Conservation (phyloP, 2,797 vertebrate genomes). For the Channa striata region DNA sequence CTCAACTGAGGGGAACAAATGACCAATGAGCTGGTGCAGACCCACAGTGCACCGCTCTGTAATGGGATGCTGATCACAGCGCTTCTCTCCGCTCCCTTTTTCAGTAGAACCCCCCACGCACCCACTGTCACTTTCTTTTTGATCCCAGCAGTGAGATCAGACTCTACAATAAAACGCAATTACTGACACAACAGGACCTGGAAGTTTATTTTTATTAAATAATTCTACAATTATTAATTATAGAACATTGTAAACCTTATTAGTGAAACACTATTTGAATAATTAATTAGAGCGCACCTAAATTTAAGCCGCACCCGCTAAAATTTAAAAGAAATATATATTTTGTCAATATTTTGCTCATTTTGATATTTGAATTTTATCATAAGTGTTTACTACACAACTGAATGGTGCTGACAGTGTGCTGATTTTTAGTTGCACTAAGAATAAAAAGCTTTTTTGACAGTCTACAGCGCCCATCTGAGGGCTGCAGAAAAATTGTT, state of each 20-base stretch:
- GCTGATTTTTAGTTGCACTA: too few species aligned
- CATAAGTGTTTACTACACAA: too few species aligned
- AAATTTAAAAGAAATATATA: too few species aligned
- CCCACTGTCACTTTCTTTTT: slow-evolving; percentile 37
- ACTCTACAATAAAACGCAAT: slow-evolving; percentile 48
- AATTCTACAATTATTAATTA: not conserved
- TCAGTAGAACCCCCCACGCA: too few species aligned
- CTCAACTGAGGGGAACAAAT: slow-evolving; percentile 60
- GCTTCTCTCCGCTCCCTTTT: not conserved
- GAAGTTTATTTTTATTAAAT: slow-evolving; percentile 21
- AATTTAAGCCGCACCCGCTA: too few species aligned
- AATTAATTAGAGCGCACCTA: too few species aligned
- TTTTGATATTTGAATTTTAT: too few species aligned
- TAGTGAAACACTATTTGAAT: not conserved
- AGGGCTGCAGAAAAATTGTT: too few species aligned
- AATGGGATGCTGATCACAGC: slow-evolving; percentile 53
- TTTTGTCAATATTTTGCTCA: too few species aligned
- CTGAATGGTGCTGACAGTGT: too few species aligned
- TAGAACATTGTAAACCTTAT: slow-evolving; percentile 16
- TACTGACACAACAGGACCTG: slow-evolving; percentile 35
- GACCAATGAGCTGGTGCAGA: slow-evolving; percentile 41
- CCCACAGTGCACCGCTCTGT: slow-evolving; percentile 50
- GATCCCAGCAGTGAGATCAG: slow-evolving; percentile 45
- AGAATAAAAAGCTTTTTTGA: too few species aligned
- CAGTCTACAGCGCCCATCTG: too few species aligned